phyloP scores from a whole-genome alignment of 2,888 invertebrate species.

The Trichogramma evanescens region DNA sequence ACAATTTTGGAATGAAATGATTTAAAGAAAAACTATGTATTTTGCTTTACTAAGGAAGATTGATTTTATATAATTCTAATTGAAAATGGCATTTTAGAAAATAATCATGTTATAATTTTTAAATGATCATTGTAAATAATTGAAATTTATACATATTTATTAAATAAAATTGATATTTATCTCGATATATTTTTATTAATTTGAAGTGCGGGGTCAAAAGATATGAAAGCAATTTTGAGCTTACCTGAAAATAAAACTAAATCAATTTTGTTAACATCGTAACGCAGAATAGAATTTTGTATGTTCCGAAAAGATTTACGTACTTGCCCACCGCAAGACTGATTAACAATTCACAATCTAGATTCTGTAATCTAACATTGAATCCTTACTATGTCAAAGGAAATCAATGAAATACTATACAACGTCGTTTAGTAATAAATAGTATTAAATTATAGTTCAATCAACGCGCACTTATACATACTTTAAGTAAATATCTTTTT shows the following conservation, averaged over 20 bases:
- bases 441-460: conserved; percentile 9
- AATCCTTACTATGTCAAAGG: conserved; percentile 2
- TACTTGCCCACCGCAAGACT: conserved; percentile 23
- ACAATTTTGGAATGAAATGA: background rate
- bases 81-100: conserved; percentile 10
- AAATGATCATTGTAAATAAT: background rate
- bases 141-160: conserved; percentile 6
- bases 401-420: background rate
- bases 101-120: conserved; percentile 2
- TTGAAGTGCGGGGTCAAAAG: conserved; percentile 13
- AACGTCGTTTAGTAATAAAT: background rate
- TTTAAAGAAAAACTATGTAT: conserved; percentile 1
- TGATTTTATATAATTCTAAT: background rate
- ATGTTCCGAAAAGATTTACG: background rate
- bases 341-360: conserved; percentile 17
- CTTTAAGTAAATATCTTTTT: conserved; percentile 9
- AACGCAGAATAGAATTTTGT: background rate
- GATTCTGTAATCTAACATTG: conserved; percentile 7
- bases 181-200: conserved; percentile 7
- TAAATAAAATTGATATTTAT: conserved; percentile 2
- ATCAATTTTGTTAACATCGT: conserved; percentile 3
- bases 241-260: conserved; percentile 5
- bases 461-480: conserved; percentile 9
- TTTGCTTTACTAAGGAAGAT: background rate
- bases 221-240: conserved; percentile 6